Evolutionary conservation across 2,888 invertebrate species (phyloP).

Genomic region (Agonopterix arenella): DNA sequence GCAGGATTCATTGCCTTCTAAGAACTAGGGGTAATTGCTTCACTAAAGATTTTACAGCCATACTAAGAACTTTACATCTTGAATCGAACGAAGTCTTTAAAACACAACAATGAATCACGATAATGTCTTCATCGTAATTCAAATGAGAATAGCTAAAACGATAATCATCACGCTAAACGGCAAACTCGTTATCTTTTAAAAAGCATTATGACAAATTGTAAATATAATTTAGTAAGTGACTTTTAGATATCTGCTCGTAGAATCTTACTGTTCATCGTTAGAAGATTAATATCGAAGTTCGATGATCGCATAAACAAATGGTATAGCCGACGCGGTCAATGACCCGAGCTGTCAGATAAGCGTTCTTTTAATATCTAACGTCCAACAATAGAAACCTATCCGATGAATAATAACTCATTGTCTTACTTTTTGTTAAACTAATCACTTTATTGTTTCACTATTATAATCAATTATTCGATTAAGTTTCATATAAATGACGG

Average conservation of each 20-base stretch:
- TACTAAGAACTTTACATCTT: no score
- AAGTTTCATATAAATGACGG: conserved; percentile 65
- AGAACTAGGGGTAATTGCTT: no score
- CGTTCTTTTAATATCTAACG: conserved; percentile 43
- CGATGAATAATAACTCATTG: conserved; percentile 72
- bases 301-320: conserved; percentile 71
- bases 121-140: conserved; percentile 18
- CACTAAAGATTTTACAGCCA: no score
- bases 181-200: conserved; percentile 25
- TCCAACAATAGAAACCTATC: conserved; percentile 64
- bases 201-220: conserved; percentile 48
- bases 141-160: conserved; percentile 16
- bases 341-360: conserved; percentile 55
- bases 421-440: conserved; percentile 73
- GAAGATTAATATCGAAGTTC: conserved; percentile 59
- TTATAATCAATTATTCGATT: conserved; percentile 75
- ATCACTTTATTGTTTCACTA: conserved; percentile 74
- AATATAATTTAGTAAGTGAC: conserved; percentile 47
- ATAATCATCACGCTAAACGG: conserved; percentile 30
- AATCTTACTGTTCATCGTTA: conserved; percentile 62
- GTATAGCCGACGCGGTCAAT: conserved; percentile 50
- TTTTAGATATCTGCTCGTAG: conserved; percentile 47
- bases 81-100: neutral
- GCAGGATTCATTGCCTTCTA: no score
- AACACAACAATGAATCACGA: conserved; percentile 19